Evolutionary conservation across 2,113 vertebrate genomes (phyloP), one percentile per base, ranked within the genome.

Genomic region (Dasypus novemcinctus): DNA sequence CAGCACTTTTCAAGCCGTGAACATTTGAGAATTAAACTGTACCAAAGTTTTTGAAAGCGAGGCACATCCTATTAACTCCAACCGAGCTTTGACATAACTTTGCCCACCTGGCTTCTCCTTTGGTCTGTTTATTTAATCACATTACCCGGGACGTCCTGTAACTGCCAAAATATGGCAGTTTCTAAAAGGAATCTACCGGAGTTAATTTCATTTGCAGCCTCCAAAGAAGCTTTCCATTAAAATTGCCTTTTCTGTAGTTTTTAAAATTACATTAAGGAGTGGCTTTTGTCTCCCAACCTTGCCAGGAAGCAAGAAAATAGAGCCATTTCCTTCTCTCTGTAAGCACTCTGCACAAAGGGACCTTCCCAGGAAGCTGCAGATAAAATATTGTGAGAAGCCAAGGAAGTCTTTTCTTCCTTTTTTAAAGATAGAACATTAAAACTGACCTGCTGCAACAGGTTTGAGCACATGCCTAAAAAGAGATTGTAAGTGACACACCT

Each of bases 251-350:
- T 61, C n/a, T 27, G 6, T 59, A n/a, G 86, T 74, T 36, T 95
- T 78, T 64, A 33, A 41, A 76, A 66, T 81, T 89, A 18, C 21
- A 75, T 52, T 18, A 11, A 59, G 8, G 12, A n/a, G 11, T 21
- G 61, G 61, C 61, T 85, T 91, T 85, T 90, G 89, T 81, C 79
- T 80, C 63, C 36, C 74, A 59, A 52, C 10, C 43, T 89, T 33
- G 25, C 2, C 38, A 63, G 74, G 21, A 80, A 92, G 31, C 4
- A 14, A 4, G 41, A 85, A 66, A 46, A 5, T 8, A 41, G 52
- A 74, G 27, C 6, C 0, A 17, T 33, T 43, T 43, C 20, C 21
- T 66, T 38, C 38, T 33, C 69, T 69, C 68, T 20, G 4, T 49
- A 4, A 21, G 41, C 21, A 6, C 23, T 31, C 13, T 27, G 10